Conservation (phyloP, 2,888 invertebrate genomes). For the Idaea dimidiata region DNA sequence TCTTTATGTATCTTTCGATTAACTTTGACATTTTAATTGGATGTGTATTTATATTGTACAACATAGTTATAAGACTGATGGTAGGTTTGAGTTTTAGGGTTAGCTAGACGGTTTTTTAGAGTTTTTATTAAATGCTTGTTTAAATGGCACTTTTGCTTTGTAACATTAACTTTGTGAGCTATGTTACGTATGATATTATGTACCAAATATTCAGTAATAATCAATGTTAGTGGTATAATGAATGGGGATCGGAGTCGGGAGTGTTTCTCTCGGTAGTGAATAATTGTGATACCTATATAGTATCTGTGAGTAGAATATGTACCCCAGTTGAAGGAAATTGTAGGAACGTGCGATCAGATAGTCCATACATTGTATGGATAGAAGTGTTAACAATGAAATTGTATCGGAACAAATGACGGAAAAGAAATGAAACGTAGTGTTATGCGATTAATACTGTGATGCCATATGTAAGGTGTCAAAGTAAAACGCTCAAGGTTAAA, state of each 20-base stretch:
- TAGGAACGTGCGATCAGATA: conserved; percentile 22
- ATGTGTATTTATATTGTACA: conserved; percentile 47
- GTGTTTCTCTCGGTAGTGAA: conserved; percentile 45
- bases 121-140: conserved; percentile 38
- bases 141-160: conserved; percentile 63
- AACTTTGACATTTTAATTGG: conserved; percentile 35
- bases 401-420: too few relatives aligned
- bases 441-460: too few relatives aligned
- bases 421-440: too few relatives aligned
- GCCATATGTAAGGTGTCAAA: too few relatives aligned
- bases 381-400: too few relatives aligned
- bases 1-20: conserved; percentile 40
- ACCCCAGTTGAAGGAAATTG: conserved; percentile 45
- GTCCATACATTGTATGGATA: too few relatives aligned
- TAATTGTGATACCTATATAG: conserved; percentile 59
- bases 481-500: too few relatives aligned
- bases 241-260: conserved; percentile 36
- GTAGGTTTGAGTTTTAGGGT: conserved; percentile 56
- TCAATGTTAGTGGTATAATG: conserved; percentile 49
- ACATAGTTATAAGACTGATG: conserved; percentile 77
- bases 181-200: conserved; percentile 30
- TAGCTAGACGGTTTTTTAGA: conserved; percentile 35
- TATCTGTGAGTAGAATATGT: conserved; percentile 44
- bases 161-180: conserved; percentile 46
- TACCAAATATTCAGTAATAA: conserved; percentile 40